These are phyloP conservation scores for Xiphophorus hellerii DNA, from an alignment of 2,113 vertebrate genomes.

Conservation along the genomic window DNA sequence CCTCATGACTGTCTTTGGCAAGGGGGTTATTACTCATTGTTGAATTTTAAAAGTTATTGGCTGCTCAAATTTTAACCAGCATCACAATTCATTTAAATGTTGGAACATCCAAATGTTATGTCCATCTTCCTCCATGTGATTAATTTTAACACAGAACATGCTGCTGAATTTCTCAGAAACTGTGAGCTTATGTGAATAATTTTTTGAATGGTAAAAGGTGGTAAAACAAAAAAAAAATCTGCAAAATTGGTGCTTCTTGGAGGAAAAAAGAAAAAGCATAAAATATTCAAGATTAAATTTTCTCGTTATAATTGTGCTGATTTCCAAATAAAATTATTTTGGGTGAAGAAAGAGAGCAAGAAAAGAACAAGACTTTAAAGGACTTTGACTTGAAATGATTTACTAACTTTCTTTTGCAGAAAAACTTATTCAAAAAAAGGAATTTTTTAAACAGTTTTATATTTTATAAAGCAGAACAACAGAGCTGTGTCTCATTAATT, in stretches of 20 bases:
- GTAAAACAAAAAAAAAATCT: background rate
- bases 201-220: background rate
- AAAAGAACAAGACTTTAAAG: background rate
- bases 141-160: slow-evolving; percentile 5
- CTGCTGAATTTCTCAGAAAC: background rate
- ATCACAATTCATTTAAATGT: slow-evolving; percentile 11
- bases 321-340: background rate
- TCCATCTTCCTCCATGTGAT: background rate
- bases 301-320: background rate
- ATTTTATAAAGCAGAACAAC: background rate
- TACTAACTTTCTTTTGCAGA: background rate
- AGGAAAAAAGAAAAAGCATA: background rate
- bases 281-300: background rate
- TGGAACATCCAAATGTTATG: slow-evolving; percentile 3
- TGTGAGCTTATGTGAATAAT: background rate
- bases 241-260: slow-evolving; percentile 9
- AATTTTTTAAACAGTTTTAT: background rate
- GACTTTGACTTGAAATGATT: background rate
- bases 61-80: slow-evolving; percentile 5
- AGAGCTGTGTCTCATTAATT: background rate
- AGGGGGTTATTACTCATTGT: slow-evolving; percentile 7
- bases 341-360: background rate
- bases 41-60: background rate
- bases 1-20: background rate
- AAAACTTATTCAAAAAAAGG: background rate